Base-by-base conservation (phyloP, 2,888 invertebrate genomes). In the Dorcus parallelipipedus region DNA sequence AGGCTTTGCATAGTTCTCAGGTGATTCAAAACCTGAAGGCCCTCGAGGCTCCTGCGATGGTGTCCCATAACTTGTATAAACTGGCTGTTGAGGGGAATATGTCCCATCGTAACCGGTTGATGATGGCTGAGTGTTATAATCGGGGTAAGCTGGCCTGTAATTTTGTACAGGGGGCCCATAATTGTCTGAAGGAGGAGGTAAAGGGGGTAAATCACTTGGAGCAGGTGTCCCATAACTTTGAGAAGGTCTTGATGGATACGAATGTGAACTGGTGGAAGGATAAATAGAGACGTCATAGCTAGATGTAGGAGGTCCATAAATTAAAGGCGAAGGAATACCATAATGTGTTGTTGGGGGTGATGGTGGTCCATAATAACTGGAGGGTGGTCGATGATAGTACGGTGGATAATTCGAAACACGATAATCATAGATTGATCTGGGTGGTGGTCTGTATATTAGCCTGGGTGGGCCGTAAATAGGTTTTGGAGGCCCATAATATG, bases 41-140 rank as follows among this genome's bases (percentile, higher is more conserved):
- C 64, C 53, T 33, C 67, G 65, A 54, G 69, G 68, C 39, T 49
- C 61, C 2, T 54, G 53, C 7, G 66, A 62, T 41, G 65, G 62
- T 50, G 64, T 56, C 9, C 64, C 64, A 50, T 70, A 69, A 45
- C 56, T 64, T 20, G 60, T 39, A 23, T 68, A 65, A n/a, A 67
- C 67, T 49, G 66, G 59, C 8, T 68, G 68, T 50, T 72, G 69
- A 43, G 49, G 62, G 6, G 66, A 47, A 7, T 65, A 66, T 23
- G 66, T 66, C 20, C 60, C 45, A 1, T 64, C 65, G 41, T 66
- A 60, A 41, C 50, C 56, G n/a, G 49, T 45, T 45, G 17, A 23
- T 45, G 42, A 14, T 42, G 10, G 26, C 6, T 33, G 26, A 33
- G 26, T 33, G 26, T 33, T 33, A 7, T 33, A 33, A 6, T 33